These are phyloP conservation scores for Sphaerolaimus hirsutus DNA, from an alignment of 2,888 invertebrate genomes.

Conservation along the genomic window DNA sequence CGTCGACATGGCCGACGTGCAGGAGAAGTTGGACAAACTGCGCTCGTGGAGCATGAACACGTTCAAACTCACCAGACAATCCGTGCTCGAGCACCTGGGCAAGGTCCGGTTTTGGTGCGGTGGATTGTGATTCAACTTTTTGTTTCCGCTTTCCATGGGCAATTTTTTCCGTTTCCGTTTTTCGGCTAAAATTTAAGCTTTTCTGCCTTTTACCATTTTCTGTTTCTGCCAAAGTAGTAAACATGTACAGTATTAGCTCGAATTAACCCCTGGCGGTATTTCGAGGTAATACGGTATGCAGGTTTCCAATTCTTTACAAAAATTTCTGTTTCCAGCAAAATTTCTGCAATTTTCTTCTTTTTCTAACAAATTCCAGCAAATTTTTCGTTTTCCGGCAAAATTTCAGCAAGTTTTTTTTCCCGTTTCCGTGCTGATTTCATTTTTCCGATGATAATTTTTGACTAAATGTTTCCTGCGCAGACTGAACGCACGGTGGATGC, in stretches of 20 bases:
- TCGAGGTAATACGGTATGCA: too few species aligned
- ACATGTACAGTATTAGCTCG: too few species aligned
- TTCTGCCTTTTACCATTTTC: slow-evolving; percentile 2
- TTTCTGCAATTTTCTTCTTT: slow-evolving; percentile 1
- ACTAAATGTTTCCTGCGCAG: slow-evolving; percentile 9
- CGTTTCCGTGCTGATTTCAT: neutral
- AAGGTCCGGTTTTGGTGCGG: slow-evolving; percentile 32
- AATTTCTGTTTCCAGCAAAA: neutral
- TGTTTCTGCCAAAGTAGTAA: neutral
- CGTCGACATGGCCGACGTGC: slow-evolving; percentile 13
- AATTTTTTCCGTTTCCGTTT: neutral
- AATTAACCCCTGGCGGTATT: too few species aligned
- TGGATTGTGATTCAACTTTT: neutral
- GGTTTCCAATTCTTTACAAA: too few species aligned
- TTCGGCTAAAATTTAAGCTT: neutral
- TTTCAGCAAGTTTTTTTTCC: neutral
- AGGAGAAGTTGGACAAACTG: slow-evolving; percentile 58
- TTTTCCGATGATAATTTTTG: neutral
- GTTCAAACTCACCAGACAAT: slow-evolving; percentile 86
- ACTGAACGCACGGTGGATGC: slow-evolving; percentile 32
- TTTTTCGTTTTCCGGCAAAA: neutral
- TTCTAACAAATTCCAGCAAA: neutral
- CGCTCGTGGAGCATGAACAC: slow-evolving; percentile 93
- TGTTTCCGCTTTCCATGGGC: neutral
- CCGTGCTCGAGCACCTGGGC: slow-evolving; percentile 80